A percentile compares a stretch with the other conserved stretches of the same genome.
phyloP scores from a whole-genome alignment of 2,888 invertebrate genomes.

The Mimas tiliae region DNA sequence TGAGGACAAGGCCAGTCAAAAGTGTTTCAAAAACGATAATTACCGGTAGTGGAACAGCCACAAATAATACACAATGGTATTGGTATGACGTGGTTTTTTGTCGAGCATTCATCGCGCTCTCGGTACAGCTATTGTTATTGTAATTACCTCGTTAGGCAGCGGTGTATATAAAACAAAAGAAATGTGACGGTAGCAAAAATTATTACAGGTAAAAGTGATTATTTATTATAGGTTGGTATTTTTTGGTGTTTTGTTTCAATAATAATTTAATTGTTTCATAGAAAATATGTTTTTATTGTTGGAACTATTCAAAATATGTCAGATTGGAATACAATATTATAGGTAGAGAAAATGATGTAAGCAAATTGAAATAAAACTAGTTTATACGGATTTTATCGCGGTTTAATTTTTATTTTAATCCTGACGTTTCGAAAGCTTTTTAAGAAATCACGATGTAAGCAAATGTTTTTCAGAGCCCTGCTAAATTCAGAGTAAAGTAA shows the following conservation, averaged over 20 bases:
- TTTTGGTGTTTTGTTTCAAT: constrained; percentile 5
- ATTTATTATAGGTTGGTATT: constrained; percentile 3
- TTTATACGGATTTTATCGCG: no score
- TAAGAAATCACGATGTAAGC: no score
- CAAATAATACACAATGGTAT: constrained; percentile 63
- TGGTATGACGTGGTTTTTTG: constrained; percentile 51
- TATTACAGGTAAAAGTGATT: constrained; percentile 21
- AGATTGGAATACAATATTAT: no score
- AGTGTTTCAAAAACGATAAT: constrained; percentile 46
- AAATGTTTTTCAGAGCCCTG: no score
- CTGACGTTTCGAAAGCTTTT: no score
- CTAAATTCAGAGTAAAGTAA: no score
- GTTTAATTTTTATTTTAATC: no score
- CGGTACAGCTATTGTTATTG: constrained; percentile 64
- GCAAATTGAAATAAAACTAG: no score
- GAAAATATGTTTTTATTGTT: background rate
- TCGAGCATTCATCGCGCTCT: constrained; percentile 51
- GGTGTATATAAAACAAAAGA: constrained; percentile 44
- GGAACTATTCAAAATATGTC: background rate
- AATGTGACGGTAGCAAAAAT: constrained; percentile 17
- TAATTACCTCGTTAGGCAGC: constrained; percentile 70
- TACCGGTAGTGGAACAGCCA: constrained; percentile 49
- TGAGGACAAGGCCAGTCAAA: constrained; percentile 22
- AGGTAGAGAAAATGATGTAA: no score
- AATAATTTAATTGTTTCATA: background rate